Conservation (phyloP, 1,140 invertebrate species). For the Cydia splendana region DNA sequence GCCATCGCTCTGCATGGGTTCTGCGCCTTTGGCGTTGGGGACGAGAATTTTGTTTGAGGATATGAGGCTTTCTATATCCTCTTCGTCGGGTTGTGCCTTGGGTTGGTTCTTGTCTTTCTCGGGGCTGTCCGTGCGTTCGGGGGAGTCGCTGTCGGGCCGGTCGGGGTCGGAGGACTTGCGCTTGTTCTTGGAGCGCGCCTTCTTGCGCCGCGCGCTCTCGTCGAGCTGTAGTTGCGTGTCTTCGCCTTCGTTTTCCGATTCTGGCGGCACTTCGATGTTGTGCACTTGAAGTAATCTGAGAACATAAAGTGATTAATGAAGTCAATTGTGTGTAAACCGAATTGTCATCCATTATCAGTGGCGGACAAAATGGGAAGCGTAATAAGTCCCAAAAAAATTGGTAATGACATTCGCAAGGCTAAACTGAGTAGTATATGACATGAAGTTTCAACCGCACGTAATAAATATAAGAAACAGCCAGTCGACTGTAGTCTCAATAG, state of each 20-base stretch:
- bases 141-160: conserved; percentile 58
- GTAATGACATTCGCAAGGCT: no score
- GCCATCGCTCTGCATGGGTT: conserved; percentile 55
- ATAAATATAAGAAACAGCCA: no score
- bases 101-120: conserved; percentile 39
- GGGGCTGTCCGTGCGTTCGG: conserved; percentile 52
- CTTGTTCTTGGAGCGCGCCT: conserved; percentile 78
- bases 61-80: conserved; percentile 78
- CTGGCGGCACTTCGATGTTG: conserved; percentile 84
- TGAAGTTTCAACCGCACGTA: no score
- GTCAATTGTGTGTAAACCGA: no score
- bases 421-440: no score
- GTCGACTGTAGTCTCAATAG: no score
- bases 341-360: no score
- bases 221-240: conserved; percentile 69
- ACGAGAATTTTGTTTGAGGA: conserved; percentile 77
- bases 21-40: conserved; percentile 55
- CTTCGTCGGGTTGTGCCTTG: conserved; percentile 52
- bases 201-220: conserved; percentile 73
- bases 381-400: no score
- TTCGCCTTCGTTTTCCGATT: conserved; percentile 77
- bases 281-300: conserved; percentile 85
- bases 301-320: no score
- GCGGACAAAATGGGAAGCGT: no score
- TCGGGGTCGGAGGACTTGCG: conserved; percentile 72